Evolutionary conservation across 1,140 invertebrate species (phyloP), one percentile per base, ranked within the genome.

Genomic region (Brachionus rotundiformis): DNA sequence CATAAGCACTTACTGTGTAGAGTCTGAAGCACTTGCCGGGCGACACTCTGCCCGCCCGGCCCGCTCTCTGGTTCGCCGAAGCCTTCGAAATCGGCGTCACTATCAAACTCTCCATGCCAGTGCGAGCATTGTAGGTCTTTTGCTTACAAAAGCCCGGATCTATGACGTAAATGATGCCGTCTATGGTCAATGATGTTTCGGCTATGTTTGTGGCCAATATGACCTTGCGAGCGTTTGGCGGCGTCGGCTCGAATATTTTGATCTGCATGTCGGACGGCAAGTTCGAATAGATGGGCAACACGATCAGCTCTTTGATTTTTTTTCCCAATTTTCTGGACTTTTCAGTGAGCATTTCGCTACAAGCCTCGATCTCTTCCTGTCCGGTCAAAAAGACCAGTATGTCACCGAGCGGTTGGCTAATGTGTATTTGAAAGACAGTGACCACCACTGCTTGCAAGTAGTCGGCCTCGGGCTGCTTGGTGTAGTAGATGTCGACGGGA

Each of bases 61-160:
- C 83, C 1, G 83, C 83, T 54, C 83, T n/a, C 65, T 83, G 83
- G 47, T 83, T 73, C 19, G 83, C 83, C 23, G 59, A 65, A 2
- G 83, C 91, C 90, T 98, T 98, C 3, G 96, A 98, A 76, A 99
- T 96, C 11, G 97, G 98, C 11, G 96, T 95, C 2, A 99, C 94
- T 89, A 97, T 93, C 47, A 99, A 90, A 85, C 95, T 97, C 86
- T 99, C 97, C 94, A 99, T 98, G 16, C 97, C 95, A 10, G 95
- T 97, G 83, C 94, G 90, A 0, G 97, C 95, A 90, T 99, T 98
- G 86, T 98, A 99, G 88, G 96, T 97, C 87, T 98, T 99, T 89
- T 98, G 96, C 87, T 99, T 99, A 54, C 95, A 95, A 89, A 98
- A 99, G 1, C 97, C 98, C 16, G 96, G 95, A 90, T 99, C 98